phyloP scores from a whole-genome alignment of 1,140 invertebrate genomes.

The Solenopsis fugax region DNA sequence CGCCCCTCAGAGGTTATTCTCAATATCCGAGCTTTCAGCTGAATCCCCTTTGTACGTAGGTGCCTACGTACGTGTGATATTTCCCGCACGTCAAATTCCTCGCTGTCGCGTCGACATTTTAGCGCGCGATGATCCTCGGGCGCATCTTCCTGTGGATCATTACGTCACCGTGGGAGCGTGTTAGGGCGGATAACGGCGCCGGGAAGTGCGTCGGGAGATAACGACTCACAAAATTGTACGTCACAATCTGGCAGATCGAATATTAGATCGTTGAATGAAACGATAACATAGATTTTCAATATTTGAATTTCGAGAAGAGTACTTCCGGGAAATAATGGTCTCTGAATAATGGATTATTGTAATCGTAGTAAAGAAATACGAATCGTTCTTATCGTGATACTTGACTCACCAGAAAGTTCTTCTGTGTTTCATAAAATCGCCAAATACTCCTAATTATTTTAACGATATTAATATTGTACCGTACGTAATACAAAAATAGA shows the following conservation, averaged over 20 bases:
- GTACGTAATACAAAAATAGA: background rate
- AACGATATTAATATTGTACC: background rate
- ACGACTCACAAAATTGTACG: background rate
- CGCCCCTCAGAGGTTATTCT: conserved; percentile 22
- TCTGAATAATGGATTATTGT: conserved; percentile 18
- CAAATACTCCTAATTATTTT: conserved; percentile 34
- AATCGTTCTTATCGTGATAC: background rate
- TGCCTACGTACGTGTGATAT: conserved; percentile 26
- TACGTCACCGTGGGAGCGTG: conserved; percentile 11
- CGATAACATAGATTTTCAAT: conserved; percentile 15
- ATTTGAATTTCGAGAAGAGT: background rate
- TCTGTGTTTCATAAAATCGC: background rate
- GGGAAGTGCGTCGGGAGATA: background rate
- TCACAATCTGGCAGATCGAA: background rate
- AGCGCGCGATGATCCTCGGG: conserved; percentile 27
- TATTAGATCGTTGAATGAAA: conserved; percentile 23
- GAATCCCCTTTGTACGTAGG: conserved; percentile 24
- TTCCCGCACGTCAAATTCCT: conserved; percentile 45
- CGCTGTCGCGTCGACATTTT: conserved; percentile 33
- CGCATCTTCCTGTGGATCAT: conserved; percentile 37
- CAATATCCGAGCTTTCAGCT: conserved; percentile 53
- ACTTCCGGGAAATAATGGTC: background rate
- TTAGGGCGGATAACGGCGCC: background rate
- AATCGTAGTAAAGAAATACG: conserved; percentile 10
- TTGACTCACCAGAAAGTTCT: background rate